Evolutionary conservation across 2,797 vertebrate species (phyloP).

Genomic region (Steatocranus sp.): DNA sequence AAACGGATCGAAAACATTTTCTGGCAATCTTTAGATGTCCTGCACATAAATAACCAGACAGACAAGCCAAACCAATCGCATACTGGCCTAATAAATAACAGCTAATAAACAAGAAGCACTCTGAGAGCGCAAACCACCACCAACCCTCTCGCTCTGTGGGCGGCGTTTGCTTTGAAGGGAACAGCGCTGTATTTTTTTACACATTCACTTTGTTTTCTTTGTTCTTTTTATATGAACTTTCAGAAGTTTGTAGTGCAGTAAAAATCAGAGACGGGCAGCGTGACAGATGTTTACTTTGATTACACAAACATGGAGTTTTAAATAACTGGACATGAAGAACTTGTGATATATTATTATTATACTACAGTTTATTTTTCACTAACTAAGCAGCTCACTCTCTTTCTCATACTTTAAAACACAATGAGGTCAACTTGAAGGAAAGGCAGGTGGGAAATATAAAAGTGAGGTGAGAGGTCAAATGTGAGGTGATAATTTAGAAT

Average conservation of each 20-base stretch:
- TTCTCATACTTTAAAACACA: neutral
- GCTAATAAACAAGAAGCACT: neutral
- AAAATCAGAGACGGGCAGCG: neutral
- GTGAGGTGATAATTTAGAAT: fast-evolving
- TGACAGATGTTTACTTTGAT: neutral
- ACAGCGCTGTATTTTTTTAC: neutral
- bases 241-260: neutral
- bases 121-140: fast-evolving
- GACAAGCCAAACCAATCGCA: fast-evolving
- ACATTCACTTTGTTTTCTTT: neutral
- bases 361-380: neutral
- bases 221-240: neutral
- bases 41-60: neutral
- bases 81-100: neutral
- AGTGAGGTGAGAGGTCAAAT: neutral
- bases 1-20: neutral
- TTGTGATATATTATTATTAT: neutral
- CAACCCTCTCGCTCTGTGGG: neutral
- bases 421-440: neutral
- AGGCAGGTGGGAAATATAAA: neutral
- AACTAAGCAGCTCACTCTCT: neutral
- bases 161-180: fast-evolving
- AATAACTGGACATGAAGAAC: neutral
- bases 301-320: neutral
- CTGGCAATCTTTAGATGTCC: neutral